Evolutionary conservation across 2,113 vertebrate species (phyloP).

Genomic region (Anoplopoma fimbria): DNA sequence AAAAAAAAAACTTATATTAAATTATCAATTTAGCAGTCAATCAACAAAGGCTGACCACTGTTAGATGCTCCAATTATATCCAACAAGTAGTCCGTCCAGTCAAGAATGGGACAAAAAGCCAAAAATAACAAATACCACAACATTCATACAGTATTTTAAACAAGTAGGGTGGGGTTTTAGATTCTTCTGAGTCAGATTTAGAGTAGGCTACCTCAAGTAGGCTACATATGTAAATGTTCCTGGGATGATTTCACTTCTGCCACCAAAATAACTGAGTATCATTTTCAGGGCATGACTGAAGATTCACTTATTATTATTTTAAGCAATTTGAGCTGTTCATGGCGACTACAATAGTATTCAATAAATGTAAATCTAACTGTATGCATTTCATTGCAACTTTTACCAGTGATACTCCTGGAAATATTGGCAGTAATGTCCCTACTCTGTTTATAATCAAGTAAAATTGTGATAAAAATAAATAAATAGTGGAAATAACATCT

Average conservation of each 20-base stretch:
- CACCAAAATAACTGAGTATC: conserved; percentile 20
- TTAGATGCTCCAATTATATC: neutral
- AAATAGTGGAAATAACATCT: neutral
- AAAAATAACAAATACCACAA: neutral
- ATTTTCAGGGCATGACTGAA: conserved; percentile 13
- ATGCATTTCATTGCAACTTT: neutral
- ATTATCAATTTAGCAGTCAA: neutral
- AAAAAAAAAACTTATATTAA: neutral
- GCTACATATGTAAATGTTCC: neutral
- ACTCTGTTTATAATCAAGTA: neutral
- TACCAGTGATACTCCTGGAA: neutral
- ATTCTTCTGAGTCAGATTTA: neutral
- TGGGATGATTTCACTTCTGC: neutral
- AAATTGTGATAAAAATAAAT: neutral
- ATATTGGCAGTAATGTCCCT: neutral
- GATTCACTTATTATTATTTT: conserved; percentile 17
- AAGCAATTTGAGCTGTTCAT: neutral
- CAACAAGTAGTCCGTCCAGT: neutral
- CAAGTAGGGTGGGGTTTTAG: neutral
- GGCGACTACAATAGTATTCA: neutral
- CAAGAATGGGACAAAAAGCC: neutral
- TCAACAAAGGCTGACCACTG: neutral
- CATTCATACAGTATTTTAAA: neutral
- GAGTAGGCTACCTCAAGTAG: conserved; percentile 2
- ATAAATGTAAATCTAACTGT: neutral